Percentiles rank a stretch among this genome's conserved stretches.
phyloP scores from a whole-genome alignment of 2,797 vertebrate species.

The Eulemur mongoz region DNA sequence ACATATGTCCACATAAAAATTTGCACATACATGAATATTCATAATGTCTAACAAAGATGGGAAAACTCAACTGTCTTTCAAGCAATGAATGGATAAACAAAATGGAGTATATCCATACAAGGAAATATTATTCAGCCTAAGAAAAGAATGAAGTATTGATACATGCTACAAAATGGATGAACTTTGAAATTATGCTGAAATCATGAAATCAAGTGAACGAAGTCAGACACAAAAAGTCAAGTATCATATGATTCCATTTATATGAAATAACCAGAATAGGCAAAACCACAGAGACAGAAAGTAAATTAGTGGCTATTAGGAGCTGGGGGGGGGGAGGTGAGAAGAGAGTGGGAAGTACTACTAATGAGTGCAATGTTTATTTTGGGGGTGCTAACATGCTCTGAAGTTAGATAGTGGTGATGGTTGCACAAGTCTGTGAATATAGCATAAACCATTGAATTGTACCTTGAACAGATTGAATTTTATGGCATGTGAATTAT shows the following conservation, averaged over 20 bases:
- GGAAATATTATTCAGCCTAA: not conserved
- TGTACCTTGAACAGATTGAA: not conserved
- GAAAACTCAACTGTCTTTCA: not conserved
- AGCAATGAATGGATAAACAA: not conserved
- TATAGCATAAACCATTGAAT: not conserved
- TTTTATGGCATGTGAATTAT: not conserved
- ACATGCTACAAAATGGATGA: not conserved
- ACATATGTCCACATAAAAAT: conserved; percentile 3
- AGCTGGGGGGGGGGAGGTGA: not conserved
- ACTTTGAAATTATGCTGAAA: not conserved
- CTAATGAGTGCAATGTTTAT: not conserved
- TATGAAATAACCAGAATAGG: not conserved
- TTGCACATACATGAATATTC: not conserved
- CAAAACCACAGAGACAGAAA: not conserved
- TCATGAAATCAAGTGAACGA: not conserved
- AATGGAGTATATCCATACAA: not conserved
- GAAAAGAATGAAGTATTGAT: not conserved
- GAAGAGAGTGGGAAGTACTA: not conserved
- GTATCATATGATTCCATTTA: not conserved
- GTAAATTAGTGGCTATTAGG: not conserved
- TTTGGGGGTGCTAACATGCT: not conserved
- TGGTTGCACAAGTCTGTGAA: not conserved
- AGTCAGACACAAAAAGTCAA: not conserved
- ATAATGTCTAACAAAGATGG: not conserved
- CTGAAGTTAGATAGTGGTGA: not conserved